Evolutionary conservation across 2,888 invertebrate species (phyloP), one percentile per base, ranked within the genome.

Genomic region (Scaptomyza flava): DNA sequence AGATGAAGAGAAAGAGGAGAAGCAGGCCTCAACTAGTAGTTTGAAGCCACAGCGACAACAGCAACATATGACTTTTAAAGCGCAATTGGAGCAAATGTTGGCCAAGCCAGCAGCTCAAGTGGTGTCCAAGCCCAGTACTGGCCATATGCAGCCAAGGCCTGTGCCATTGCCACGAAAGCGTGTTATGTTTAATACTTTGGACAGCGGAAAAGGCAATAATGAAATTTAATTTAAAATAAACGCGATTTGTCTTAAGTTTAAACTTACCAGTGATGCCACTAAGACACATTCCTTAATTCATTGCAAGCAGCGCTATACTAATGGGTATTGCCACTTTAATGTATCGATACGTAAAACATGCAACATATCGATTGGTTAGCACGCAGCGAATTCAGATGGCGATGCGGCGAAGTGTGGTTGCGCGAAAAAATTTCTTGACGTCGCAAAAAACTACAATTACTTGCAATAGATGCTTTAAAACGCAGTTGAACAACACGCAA

Each of bases 141-240:
- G 43, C 4, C 63, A 68, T 38, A 38, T 58, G 17, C 48, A 47
- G 27, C 14, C 58, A 11, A 78, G 71, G 31, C 91, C 91, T 0
- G 73, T 91, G 3, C 91, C 92, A 0, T 31, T 90, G 48, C 91
- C 92, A 8, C 88, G 92, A 6, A 92, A 91, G 57, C 88, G 88
- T 6, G 92, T 92, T 5, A 90, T 91, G 89, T 91, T 91, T 48
- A 85, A 82, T 50, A 80, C 74, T 6, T 11, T 65, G 4, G 51
- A 30, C 17, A 70, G 67, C 38, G 72, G 61, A 0, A 74, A 67
- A 50, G 72, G 58, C 14, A 53, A 73, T 31, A 65, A 77, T 2
- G 68, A 67, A 9, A 68, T 77, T 7, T 51, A 62, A 14, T 54
- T 46, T 56, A 7, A 14, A 11, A 50, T 11, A 36, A 17, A 36